Conservation (phyloP, 2,888 invertebrate genomes). For the Drosophila pseudotalamancana region DNA sequence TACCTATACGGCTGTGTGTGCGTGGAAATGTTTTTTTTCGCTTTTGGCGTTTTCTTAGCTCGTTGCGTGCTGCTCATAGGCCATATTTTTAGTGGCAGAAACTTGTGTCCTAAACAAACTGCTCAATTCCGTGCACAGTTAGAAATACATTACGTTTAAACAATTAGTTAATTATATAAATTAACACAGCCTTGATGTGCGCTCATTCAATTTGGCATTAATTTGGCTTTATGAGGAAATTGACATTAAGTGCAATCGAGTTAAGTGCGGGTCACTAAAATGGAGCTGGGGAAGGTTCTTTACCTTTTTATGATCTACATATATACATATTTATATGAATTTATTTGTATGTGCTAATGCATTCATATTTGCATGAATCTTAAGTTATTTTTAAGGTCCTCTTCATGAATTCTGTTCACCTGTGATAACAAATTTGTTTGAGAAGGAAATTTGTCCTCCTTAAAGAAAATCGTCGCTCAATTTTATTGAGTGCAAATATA, state of each 20-base stretch:
- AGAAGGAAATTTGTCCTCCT: no score
- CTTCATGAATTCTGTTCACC: no score
- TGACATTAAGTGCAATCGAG: conserved; percentile 12
- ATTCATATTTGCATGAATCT: no score
- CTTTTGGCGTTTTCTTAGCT: background rate
- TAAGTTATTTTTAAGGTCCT: no score
- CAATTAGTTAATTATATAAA: conserved; percentile 64
- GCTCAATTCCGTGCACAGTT: conserved; percentile 58
- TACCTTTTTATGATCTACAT: no score
- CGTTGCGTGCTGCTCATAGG: background rate
- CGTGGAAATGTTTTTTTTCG: background rate
- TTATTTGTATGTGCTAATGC: no score
- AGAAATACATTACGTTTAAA: conserved; percentile 51
- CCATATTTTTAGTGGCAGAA: conserved; percentile 53
- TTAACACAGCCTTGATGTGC: conserved; percentile 47
- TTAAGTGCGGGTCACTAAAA: no score
- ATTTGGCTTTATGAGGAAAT: conserved; percentile 13
- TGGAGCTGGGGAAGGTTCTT: no score
- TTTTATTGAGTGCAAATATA: conserved; percentile 25
- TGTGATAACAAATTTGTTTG: no score
- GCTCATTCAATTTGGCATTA: conserved; percentile 17
- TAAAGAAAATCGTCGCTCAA: no score
- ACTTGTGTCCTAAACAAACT: conserved; percentile 47
- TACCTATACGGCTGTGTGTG: no score
- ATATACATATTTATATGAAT: no score